Percentiles rank a stretch among this genome's conserved stretches.
Evolutionary conservation across 2,888 invertebrate genomes (phyloP).

Genomic region (Hetaerina titia): DNA sequence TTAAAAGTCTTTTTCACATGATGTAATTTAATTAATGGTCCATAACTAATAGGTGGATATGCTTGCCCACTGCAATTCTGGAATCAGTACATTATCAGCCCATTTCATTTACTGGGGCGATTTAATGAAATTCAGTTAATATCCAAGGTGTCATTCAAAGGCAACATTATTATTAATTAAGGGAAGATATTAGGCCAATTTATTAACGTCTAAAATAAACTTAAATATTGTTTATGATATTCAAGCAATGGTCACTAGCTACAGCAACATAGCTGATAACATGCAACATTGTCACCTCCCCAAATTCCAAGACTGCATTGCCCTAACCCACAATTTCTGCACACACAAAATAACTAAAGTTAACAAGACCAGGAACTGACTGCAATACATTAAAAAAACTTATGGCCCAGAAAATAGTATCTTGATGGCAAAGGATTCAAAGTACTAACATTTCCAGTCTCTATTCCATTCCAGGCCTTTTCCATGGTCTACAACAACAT

Average conservation of each 20-base stretch:
- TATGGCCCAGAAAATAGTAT: slow-evolving; percentile 19
- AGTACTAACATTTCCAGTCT: background rate
- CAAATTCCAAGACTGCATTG: slow-evolving; percentile 29
- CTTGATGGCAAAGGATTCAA: background rate
- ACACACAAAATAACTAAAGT: background rate
- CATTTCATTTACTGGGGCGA: background rate
- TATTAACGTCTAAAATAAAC: background rate
- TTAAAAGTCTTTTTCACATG: slow-evolving; percentile 14
- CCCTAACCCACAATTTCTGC: background rate
- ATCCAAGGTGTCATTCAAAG: slow-evolving; percentile 24
- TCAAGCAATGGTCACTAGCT: background rate
- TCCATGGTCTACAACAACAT: background rate
- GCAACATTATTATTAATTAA: background rate
- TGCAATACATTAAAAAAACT: background rate
- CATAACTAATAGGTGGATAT: background rate
- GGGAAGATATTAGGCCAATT: background rate
- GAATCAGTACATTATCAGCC: slow-evolving; percentile 7
- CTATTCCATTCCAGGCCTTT: background rate
- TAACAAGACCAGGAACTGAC: background rate
- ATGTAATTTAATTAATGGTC: slow-evolving; percentile 8
- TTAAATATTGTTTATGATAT: background rate
- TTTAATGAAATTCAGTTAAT: slow-evolving; percentile 33
- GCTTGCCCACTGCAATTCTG: background rate
- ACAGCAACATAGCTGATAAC: slow-evolving; percentile 16
- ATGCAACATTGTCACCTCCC: slow-evolving; percentile 18